Evolutionary conservation across 2,888 invertebrate genomes (phyloP).

Genomic region (Molorchus minor): DNA sequence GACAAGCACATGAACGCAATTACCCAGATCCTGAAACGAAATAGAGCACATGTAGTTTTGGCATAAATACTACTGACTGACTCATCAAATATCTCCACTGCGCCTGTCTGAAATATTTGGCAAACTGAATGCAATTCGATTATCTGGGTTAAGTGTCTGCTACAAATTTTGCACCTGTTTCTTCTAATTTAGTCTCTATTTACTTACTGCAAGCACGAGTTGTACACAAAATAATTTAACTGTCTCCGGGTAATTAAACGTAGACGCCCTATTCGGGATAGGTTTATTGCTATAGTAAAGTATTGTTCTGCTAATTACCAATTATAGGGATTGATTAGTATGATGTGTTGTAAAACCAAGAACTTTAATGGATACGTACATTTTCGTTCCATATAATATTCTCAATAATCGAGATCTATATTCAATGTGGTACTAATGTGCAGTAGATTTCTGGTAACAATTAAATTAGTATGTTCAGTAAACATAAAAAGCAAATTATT

Average conservation of each 20-base stretch:
- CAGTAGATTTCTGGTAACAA: no score
- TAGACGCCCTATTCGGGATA: slow-evolving; percentile 19
- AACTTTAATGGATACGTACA: no score
- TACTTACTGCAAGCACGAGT: neutral
- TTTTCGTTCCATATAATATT: no score
- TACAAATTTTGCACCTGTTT: slow-evolving; percentile 17
- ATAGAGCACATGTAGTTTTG: slow-evolving; percentile 3
- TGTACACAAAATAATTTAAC: slow-evolving; percentile 24
- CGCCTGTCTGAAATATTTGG: slow-evolving; percentile 17
- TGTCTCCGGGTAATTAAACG: slow-evolving; percentile 28
- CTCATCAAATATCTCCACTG: neutral
- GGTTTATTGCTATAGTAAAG: slow-evolving; percentile 5
- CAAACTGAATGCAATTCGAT: slow-evolving; percentile 3
- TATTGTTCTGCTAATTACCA: slow-evolving; percentile 19
- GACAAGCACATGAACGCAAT: no score
- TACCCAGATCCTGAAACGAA: neutral
- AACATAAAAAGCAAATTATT: no score
- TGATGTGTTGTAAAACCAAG: no score
- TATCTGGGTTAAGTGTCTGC: slow-evolving; percentile 15
- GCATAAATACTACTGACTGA: neutral
- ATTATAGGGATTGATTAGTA: no score
- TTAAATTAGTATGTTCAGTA: no score
- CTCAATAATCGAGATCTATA: no score
- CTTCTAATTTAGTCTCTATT: slow-evolving; percentile 3
- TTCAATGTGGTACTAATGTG: no score